A percentile compares a stretch with the other conserved stretches of the same genome.
Conservation (phyloP, 30 jellyfish, hydroid and myxozoan genomes). For the Phacellophora camtschatica region DNA sequence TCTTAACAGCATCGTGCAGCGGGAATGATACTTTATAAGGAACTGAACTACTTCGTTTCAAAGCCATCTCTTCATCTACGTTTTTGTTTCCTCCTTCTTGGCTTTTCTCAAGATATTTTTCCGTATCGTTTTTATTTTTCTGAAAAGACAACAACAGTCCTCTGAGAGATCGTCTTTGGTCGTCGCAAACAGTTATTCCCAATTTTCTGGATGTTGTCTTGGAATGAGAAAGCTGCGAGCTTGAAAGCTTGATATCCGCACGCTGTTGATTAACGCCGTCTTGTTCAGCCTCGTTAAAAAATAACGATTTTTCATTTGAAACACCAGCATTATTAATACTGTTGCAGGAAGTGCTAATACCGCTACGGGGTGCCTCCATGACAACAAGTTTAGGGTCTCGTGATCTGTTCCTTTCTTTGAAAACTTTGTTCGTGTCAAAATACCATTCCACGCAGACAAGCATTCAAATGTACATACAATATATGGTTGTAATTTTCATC, state of each 20-base stretch:
- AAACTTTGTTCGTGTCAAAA: too few relatives aligned
- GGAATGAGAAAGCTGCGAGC: neutral
- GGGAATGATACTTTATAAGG: constrained; percentile 66
- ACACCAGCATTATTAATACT: neutral
- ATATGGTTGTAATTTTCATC: too few relatives aligned
- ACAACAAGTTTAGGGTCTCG: neutral
- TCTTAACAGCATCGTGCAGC: constrained; percentile 49
- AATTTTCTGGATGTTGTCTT: constrained; percentile 20
- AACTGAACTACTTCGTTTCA: constrained; percentile 72
- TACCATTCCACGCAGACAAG: too few relatives aligned
- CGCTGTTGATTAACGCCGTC: neutral
- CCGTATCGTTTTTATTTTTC: constrained; percentile 17
- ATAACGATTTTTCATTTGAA: neutral
- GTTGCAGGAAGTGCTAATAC: neutral
- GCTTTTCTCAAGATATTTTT: neutral
- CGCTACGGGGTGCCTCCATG: neutral
- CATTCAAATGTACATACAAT: too few relatives aligned
- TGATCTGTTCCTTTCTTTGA: too few relatives aligned
- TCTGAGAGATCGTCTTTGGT: constrained; percentile 49
- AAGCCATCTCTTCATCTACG: constrained; percentile 15
- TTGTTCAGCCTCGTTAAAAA: neutral
- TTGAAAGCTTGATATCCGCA: neutral
- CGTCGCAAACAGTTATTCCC: constrained; percentile 28
- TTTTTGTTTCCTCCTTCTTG: neutral
- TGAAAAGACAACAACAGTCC: constrained; percentile 49